phyloP scores from a whole-genome alignment of 2,797 vertebrate genomes.

The Eidolon dupreanum region DNA sequence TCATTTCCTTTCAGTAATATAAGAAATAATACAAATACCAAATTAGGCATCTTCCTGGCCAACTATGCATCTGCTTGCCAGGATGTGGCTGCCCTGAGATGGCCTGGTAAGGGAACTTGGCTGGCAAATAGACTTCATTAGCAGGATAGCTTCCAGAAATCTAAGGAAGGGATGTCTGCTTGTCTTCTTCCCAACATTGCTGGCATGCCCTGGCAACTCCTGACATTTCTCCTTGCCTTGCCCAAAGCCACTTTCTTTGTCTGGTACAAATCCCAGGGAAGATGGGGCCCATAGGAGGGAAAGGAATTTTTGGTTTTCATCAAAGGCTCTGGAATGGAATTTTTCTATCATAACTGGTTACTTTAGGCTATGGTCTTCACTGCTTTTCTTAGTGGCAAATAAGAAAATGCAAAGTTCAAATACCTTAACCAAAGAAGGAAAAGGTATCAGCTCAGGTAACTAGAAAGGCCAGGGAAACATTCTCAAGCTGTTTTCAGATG shows the following conservation, averaged over 20 bases:
- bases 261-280: not conserved
- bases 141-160: not conserved
- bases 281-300: not conserved
- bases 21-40: slow-evolving; percentile 71
- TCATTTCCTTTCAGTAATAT: slow-evolving; percentile 71
- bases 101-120: not conserved
- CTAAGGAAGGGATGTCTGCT: not conserved
- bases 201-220: not conserved
- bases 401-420: not conserved
- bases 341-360: not conserved
- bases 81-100: not conserved
- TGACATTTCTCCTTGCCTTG: not conserved
- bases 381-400: not conserved
- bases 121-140: not conserved
- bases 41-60: slow-evolving; percentile 59
- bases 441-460: not conserved
- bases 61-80: slow-evolving; percentile 64
- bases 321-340: not conserved
- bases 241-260: not conserved
- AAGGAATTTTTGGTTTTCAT: not conserved
- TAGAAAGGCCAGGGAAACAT: not conserved
- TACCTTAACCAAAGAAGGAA: not conserved
- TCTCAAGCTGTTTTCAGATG: not conserved
- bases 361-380: not conserved
- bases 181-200: not conserved